Evolutionary conservation across 2,888 invertebrate species (phyloP), one percentile per base, ranked within the genome.

Genomic region (Schizotus pectinicornis): DNA sequence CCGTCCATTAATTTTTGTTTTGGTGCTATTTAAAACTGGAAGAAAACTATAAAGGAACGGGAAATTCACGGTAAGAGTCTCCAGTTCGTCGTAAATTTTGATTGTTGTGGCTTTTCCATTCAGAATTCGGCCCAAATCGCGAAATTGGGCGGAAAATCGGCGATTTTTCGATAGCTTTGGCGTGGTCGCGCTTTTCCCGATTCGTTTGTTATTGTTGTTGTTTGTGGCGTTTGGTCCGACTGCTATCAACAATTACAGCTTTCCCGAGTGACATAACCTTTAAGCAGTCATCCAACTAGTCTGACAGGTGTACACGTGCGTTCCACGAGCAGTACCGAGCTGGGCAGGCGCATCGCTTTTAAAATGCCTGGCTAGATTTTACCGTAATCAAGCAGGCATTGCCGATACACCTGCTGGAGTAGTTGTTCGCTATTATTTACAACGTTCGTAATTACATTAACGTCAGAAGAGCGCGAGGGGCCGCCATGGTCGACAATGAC

Each of bases 271-370:
- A 63, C 63, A 63, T 61, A 63, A 63, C 63, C 63, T 63, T 42
- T 56, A 56, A 57, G 39, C 43, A 61, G 51, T 63, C 53, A 53
- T n/a, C 56, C 61, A 63, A 53, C 36, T 53, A 47, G 50, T 61
- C 53, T 49, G 57, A 58, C 61, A 61, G 63, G 61, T 63, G 61
- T 39, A 47, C 58, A 61, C 61, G 63, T 59, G 61, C 50, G 52
- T 51, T 54, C 59, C 35, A 41, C 37, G 14, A 13, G 22, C 51
- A 61, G 36, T 57, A 61, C 54, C 56, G 61, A 54, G 49, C 61
- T 57, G 61, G 61, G 57, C 61, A 53, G 46, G 46, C 50, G 57
- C 54, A 63, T 39, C 50, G 56, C 59, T 62, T 62, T 62, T 53
- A 59, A 62, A 62, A 59, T 59, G 37, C 59, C 38, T 53, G 59